These are phyloP conservation scores for Stichodactyla mertensii DNA, from an alignment of 64 coral and sea anemone genomes.

Conservation along the genomic window DNA sequence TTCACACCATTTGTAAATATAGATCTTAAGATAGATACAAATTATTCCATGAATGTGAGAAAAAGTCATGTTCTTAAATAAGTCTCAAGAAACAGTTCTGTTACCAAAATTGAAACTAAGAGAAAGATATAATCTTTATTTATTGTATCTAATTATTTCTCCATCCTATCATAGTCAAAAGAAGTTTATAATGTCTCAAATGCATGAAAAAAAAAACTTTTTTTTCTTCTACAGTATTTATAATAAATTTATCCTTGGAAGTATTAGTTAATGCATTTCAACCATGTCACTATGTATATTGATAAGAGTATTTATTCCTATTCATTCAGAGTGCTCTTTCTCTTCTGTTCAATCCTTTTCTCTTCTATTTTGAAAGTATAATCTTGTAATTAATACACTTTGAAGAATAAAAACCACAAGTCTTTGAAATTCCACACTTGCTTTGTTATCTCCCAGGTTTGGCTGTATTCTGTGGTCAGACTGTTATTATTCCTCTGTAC, in stretches of 20 bases:
- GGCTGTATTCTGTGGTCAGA: background rate
- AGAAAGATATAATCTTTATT: too few species aligned
- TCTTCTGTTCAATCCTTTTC: background rate
- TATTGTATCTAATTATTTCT: too few species aligned
- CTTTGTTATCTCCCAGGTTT: background rate
- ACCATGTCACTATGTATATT: background rate
- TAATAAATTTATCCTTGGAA: too few species aligned
- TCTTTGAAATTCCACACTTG: background rate
- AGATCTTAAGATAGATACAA: background rate
- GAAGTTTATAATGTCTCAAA: too few species aligned
- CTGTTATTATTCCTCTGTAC: background rate
- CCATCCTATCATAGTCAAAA: too few species aligned
- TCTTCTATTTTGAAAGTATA: background rate
- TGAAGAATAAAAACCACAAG: background rate
- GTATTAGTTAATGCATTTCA: too few species aligned
- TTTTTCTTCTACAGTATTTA: too few species aligned
- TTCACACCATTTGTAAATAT: constrained; percentile 1
- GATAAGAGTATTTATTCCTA: background rate
- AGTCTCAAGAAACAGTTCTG: too few species aligned
- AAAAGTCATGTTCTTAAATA: too few species aligned
- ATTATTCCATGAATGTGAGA: too few species aligned
- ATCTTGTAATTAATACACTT: constrained; percentile 1
- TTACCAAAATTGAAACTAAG: too few species aligned
- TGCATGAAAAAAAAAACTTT: too few species aligned
- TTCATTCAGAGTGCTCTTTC: background rate